Evolutionary conservation across 2,797 vertebrate species (phyloP).

Genomic region (Pantherophis alleghaniensis): DNA sequence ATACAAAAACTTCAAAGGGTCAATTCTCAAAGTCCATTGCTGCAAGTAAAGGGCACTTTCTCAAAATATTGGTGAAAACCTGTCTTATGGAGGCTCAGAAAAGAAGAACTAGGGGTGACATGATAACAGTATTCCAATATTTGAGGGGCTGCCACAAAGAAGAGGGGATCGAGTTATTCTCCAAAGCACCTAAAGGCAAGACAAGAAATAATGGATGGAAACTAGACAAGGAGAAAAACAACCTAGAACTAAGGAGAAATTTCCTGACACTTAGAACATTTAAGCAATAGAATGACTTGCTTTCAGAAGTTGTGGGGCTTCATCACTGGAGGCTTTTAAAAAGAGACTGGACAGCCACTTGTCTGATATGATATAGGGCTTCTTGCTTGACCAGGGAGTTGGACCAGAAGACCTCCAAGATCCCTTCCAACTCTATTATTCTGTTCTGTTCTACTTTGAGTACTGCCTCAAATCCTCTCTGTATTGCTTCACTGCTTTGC

Average conservation of each 20-base stretch:
- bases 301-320: neutral
- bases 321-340: neutral
- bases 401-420: neutral
- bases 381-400: neutral
- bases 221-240: neutral
- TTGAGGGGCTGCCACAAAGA: neutral
- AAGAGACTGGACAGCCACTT: neutral
- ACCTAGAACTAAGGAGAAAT: neutral
- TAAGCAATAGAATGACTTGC: neutral
- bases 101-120: neutral
- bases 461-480: neutral
- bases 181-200: neutral
- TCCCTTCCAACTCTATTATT: neutral
- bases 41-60: neutral
- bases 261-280: neutral
- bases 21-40: neutral
- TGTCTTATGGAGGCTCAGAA: neutral
- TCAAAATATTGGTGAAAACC: neutral
- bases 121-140: neutral
- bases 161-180: neutral
- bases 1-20: neutral
- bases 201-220: neutral
- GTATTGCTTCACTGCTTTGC: neutral
- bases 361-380: neutral
- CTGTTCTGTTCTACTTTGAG: neutral